Conservation (phyloP, 2,888 invertebrate species). For the Drosophila mercatorum region DNA sequence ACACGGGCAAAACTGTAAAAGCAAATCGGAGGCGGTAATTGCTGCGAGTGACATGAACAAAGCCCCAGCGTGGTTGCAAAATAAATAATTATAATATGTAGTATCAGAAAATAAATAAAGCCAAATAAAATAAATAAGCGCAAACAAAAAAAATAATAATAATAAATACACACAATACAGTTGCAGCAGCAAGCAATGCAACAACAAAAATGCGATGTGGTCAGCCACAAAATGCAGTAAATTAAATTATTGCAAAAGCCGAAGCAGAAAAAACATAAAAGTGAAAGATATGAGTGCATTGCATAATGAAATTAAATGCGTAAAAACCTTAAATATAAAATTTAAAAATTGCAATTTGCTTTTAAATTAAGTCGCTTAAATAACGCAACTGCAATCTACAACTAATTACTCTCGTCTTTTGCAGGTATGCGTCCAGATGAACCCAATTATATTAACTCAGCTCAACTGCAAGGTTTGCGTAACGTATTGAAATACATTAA, state of each 20-base stretch:
- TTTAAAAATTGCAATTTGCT: slow-evolving; percentile 13
- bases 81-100: slow-evolving; percentile 37
- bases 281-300: neutral
- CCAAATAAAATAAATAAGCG: slow-evolving; percentile 8
- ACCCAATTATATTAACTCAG: neutral
- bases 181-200: slow-evolving; percentile 22
- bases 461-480: slow-evolving; percentile 1
- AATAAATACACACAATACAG: slow-evolving; percentile 20
- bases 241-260: slow-evolving; percentile 60
- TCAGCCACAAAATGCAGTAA: slow-evolving; percentile 64
- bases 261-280: slow-evolving; percentile 19
- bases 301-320: slow-evolving; percentile 41
- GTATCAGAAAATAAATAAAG: slow-evolving; percentile 10
- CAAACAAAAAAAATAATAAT: slow-evolving; percentile 6
- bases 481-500: neutral
- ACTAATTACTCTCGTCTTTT: slow-evolving; percentile 31
- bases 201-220: slow-evolving; percentile 50
- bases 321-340: slow-evolving; percentile 6
- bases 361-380: slow-evolving; percentile 19
- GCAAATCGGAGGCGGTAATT: slow-evolving; percentile 32
- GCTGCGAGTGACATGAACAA: slow-evolving; percentile 64
- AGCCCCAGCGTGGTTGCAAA: slow-evolving; percentile 23
- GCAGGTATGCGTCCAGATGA: slow-evolving; percentile 40
- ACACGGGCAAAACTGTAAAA: slow-evolving; percentile 33
- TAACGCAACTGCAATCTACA: neutral